Base-by-base conservation (phyloP, 53 echinoderm and acorn worm species). In the Hippasteria phrygiana region DNA sequence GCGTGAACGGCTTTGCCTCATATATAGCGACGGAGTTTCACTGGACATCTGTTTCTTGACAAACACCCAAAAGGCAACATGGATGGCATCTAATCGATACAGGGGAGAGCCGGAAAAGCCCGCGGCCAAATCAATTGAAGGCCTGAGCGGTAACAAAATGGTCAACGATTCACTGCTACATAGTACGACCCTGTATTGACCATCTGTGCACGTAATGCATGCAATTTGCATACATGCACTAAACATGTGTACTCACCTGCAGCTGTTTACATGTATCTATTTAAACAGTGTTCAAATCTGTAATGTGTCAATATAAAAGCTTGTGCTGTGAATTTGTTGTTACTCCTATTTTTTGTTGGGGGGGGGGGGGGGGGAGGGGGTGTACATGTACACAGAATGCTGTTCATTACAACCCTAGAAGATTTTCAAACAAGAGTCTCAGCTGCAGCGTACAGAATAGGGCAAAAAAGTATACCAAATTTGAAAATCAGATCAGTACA, bases 61-160 rank as follows among this genome's bases (percentile, higher is more conserved):
- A 59, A 59, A 59, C 59, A 59, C 59, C 34, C 69, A 4, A 59
- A 11, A 18, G 69, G 2, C 5, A 32, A 5, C 69, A 36, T 26
- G 34, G 34, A 34, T 73, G 73, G 24, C 73, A 73, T 42, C 4
- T 73, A 73, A 73, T 73, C 73, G 18, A 42, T 73, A 73, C 14
- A 17, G n/a, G 73, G 14, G 43, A 73, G 1, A 43, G 40, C 41
- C 43, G 40, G 73, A 39, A 73, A 73, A 20, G n/a, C 42, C 73
- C 24, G 40, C 42, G 73, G 41, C 42, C 43, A 73, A 73, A 73
- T 73, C 73, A 73, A 73, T 73, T 66, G 59, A 59, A 11, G 24
- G 69, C 7, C 59, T 59, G 59, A 24, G 59, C 59, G 5, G 59
- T 59, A 59, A 59, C 59, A 59, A 59, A 59, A 59, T 59, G 59